Base-by-base conservation (phyloP, 2,888 invertebrate genomes). In the Therioaphis trifolii region DNA sequence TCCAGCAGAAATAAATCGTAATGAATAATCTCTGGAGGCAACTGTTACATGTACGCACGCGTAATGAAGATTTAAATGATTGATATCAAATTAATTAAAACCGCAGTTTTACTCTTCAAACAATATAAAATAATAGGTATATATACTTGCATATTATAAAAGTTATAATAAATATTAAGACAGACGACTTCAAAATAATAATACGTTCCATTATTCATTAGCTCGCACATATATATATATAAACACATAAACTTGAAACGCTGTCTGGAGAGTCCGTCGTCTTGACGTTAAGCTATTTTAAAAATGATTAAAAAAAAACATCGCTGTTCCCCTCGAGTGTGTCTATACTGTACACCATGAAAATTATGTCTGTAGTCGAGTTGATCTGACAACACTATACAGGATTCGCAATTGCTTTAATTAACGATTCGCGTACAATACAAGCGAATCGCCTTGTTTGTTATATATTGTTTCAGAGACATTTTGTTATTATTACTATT, bases 151-250 rank as follows among this genome's bases (percentile, higher is more conserved):
- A 69, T 43, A 21, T 24, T 27, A 12, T 27, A 46, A 71, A 69
- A 71, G 46, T 49, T 18, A 49, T 27, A 71, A 71, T 71, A 71
- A 71, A 71, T 71, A 71, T 49, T 46, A 49, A 71, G 27, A 71
- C 27, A 49, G 71, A 49, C 49, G n/a, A 49, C 71, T 49, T 3
- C 21, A 21, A 49, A 49, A 69, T 46, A 69, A 71, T 71, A 71
- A 49, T 49, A 71, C 71, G 71, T 71, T 71, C 46, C 71, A 71
- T 71, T 71, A 71, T 71, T 71, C 71, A 71, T 71, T 71, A 71
- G 46, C 4, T 71, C 0, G 24, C 27, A 15, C 46, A 27, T 71
- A 49, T 27, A 5, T 71, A 46, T 71, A 18, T 46, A 46, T 69
- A 43, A 24, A 46, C 21, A 18, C 27, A 18, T n/a, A n/a, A 49